phyloP scores from a whole-genome alignment of 2,113 vertebrate species.

The Hemiprocne comata region DNA sequence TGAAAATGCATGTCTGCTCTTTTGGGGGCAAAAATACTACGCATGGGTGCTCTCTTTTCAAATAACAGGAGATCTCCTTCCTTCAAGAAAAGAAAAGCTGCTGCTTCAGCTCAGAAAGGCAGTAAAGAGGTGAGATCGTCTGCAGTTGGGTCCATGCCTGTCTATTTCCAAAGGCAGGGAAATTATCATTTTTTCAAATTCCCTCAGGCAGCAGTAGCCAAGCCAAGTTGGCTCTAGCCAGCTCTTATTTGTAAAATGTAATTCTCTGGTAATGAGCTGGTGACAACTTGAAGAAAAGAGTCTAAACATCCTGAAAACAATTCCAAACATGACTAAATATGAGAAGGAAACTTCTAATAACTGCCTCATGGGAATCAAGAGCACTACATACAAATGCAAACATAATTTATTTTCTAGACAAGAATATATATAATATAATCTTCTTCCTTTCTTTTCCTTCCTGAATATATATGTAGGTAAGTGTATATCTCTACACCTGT shows the following conservation, averaged over 20 bases:
- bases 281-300: slow-evolving; percentile 73
- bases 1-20: not conserved
- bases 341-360: slow-evolving; percentile 48
- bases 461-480: not conserved
- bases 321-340: slow-evolving; percentile 68
- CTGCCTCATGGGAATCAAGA: slow-evolving; percentile 7
- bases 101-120: not conserved
- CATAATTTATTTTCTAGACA: not conserved
- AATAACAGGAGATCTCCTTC: not conserved
- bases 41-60: not conserved
- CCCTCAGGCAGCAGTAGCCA: slow-evolving; percentile 58
- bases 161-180: slow-evolving; percentile 65
- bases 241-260: slow-evolving; percentile 75
- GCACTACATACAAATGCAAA: not conserved
- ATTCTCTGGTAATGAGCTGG: slow-evolving; percentile 78
- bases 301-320: slow-evolving; percentile 72
- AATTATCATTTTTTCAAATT: slow-evolving; percentile 65
- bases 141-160: slow-evolving; percentile 15
- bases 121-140: slow-evolving; percentile 24
- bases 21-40: not conserved
- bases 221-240: slow-evolving; percentile 68
- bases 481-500: not conserved
- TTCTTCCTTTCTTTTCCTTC: not conserved
- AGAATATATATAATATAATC: not conserved
- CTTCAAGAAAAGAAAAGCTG: not conserved